Conservation (phyloP, 2,888 invertebrate genomes). For the Xestoiulus laeticollis region DNA sequence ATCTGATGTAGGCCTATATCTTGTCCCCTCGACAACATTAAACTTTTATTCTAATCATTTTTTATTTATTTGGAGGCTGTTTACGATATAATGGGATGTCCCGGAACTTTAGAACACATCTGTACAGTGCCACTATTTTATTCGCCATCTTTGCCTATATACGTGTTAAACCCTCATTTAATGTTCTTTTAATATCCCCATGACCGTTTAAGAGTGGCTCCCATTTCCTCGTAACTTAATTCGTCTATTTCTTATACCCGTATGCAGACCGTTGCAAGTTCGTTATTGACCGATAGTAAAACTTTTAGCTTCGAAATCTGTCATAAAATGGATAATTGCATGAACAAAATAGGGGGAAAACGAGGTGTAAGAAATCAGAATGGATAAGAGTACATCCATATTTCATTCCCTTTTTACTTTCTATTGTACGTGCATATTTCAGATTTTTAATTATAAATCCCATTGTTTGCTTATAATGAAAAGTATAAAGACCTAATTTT, state of each 20-base stretch:
- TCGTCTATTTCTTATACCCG: not conserved
- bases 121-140: not conserved
- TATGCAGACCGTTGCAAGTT: not conserved
- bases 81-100: too few relatives aligned
- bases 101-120: too few relatives aligned
- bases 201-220: not conserved
- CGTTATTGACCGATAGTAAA: not conserved
- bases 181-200: not conserved
- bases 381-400: not conserved
- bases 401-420: not conserved
- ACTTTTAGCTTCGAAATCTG: not conserved
- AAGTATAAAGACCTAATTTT: too few relatives aligned
- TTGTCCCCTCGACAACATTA: too few relatives aligned
- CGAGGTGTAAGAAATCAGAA: not conserved
- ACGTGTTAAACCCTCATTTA: not conserved
- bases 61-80: too few relatives aligned
- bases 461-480: not conserved
- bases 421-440: not conserved
- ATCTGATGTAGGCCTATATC: too few relatives aligned
- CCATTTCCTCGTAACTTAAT: not conserved
- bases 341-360: not conserved
- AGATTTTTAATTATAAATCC: not conserved
- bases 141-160: not conserved
- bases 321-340: not conserved
- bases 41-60: too few relatives aligned